Conservation (phyloP, 2,113 vertebrate species). For the Sialia sialis region DNA sequence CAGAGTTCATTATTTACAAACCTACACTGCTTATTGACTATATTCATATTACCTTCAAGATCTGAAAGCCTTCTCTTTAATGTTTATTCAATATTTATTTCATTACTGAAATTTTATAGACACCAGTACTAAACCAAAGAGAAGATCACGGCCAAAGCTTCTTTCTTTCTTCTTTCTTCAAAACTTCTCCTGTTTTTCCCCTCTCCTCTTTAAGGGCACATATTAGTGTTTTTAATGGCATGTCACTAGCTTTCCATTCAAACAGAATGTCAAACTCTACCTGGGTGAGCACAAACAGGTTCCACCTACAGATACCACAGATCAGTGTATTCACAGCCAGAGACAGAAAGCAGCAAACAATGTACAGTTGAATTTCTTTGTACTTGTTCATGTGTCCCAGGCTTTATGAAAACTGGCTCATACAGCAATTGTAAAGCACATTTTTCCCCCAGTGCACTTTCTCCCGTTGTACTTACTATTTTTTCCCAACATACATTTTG, state of each 20-base stretch:
- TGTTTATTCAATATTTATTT: conserved; percentile 1
- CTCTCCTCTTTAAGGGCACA: not conserved
- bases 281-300: not conserved
- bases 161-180: not conserved
- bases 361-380: not conserved
- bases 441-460: fast-evolving
- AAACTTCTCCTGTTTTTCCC: not conserved
- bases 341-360: not conserved
- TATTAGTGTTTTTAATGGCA: not conserved
- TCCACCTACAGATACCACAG: not conserved
- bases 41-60: not conserved
- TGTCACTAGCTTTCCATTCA: not conserved
- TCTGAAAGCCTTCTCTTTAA: not conserved
- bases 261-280: not conserved
- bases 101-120: not conserved
- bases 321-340: not conserved
- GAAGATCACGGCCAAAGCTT: not conserved
- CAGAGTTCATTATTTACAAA: not conserved
- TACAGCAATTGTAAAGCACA: not conserved
- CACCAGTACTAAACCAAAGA: not conserved
- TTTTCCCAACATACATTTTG: not conserved
- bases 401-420: not conserved
- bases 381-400: not conserved
- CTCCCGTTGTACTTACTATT: not conserved
- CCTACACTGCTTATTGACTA: not conserved